These are phyloP conservation scores for Ageneiosus marmoratus DNA, from an alignment of 2,113 vertebrate species.

Conservation along the genomic window DNA sequence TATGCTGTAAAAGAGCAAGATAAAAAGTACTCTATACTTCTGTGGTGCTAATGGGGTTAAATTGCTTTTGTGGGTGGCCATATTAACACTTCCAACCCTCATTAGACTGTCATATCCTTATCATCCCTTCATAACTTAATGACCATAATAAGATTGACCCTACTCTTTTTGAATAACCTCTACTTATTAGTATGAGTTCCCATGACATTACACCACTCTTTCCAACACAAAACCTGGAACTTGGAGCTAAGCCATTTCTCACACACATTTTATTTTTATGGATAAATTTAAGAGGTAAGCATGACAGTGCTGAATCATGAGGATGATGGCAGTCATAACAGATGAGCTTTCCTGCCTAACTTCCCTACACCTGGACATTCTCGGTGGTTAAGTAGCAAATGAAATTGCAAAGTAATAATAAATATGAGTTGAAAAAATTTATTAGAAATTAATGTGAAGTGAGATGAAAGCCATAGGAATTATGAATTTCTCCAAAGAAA, in stretches of 20 bases:
- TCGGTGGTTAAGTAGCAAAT: constrained; percentile 15
- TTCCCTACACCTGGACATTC: constrained; percentile 32
- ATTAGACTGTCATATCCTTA: not conserved
- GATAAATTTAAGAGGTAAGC: constrained; percentile 14
- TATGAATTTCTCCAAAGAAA: constrained; percentile 18
- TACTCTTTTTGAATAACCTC: too few relatives aligned
- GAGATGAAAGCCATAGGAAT: constrained; percentile 47
- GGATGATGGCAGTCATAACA: constrained; percentile 6
- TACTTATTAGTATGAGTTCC: not conserved
- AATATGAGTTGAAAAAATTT: constrained; percentile 10
- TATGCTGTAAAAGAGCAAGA: not conserved
- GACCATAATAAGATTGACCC: not conserved
- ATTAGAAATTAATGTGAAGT: constrained; percentile 17
- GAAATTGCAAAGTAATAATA: not conserved
- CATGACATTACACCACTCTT: constrained; percentile 32
- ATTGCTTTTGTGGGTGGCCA: not conserved
- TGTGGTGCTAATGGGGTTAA: too few relatives aligned
- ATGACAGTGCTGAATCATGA: not conserved
- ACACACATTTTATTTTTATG: constrained; percentile 46
- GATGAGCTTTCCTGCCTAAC: constrained; percentile 58
- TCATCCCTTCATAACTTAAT: not conserved
- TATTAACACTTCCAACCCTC: not conserved
- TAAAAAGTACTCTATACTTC: not conserved
- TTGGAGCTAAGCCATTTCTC: constrained; percentile 50
- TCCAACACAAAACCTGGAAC: constrained; percentile 51